Evolutionary conservation across 2,113 vertebrate species (phyloP), one percentile per base, ranked within the genome.

Genomic region (Ceyx cyanopectus): DNA sequence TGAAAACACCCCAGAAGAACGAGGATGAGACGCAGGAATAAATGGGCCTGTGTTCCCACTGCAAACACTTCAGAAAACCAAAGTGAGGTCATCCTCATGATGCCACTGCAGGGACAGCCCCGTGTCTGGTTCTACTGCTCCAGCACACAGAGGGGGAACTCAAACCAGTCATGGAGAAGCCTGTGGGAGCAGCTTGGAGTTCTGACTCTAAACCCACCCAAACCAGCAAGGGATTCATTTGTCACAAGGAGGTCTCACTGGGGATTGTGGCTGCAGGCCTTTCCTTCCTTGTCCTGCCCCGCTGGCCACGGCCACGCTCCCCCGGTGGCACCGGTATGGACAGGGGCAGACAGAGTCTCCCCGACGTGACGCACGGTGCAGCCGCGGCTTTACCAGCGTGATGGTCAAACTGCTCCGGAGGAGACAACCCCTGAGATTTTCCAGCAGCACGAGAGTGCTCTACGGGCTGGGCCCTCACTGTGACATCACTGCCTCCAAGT

Each of bases 281-380:
- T 77, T 61, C 24, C 46, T 37, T 50, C 48, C 72, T 30, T 50
- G 46, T 16, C 56, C 74, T 20, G 56, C 56, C 30, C 8, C 7
- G 27, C 7, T 1, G 30, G 63, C 72, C 34, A 1, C 1, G 9
- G 17, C 41, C 10, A 13, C 0, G 9, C 46, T n/a, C 53, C 4
- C 10, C 5, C n/a, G 18, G 34, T 29, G 2, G 27, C 4, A 22
- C 0, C 1, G 19, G 15, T 21, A 5, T 75, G 12, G 16, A 34
- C 26, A 7, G 32, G 61, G 76, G 19, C 54, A 4, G 69, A 10
- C 2, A 10, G 45, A 4, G 24, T 7, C 9, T 5, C 29, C 30
- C 8, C 2, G 24, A 2, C 3, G 58, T 4, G 30, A 9, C 1
- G 9, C 5, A 16, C 1, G 10, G 3, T 1, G n/a, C 43, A 1